Base-by-base conservation (phyloP, 2,888 invertebrate species). In the Acrobasis repandana region DNA sequence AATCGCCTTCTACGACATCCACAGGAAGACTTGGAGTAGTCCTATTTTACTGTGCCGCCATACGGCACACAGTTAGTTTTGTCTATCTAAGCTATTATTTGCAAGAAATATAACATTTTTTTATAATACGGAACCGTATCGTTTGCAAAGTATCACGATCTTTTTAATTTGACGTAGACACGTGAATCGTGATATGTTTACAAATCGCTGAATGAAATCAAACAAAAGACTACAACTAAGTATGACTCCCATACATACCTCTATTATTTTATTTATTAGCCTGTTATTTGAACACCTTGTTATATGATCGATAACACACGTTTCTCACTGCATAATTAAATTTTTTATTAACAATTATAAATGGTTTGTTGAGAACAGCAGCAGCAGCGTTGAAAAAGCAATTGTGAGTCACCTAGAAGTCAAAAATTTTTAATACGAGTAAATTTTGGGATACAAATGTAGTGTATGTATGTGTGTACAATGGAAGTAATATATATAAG, bases 341-440 rank as follows among this genome's bases (percentile, higher is more conserved):
- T 8, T 34, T 34, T 16, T 9, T 38, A 38, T 38, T 54, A 43
- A 14, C 54, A n/a, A 20, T 54, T 38, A 54, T 54, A 38, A 10
- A 54, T 38, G 16, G 20, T 54, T 54, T 54, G 54, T 54, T 54
- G 9, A 43, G 20, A 52, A 2, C 8, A 52, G 9, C 8, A 50
- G 28, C n/a, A 43, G 2, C 43, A n/a, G 43, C n/a, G 43, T 43
- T 43, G n/a, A 14, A 43, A 43, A n/a, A 43, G 4, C 14, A 14
- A n/a, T n/a, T n/a, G 1, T 14, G 43, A 14, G n/a, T 43, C 43
- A 14, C n/a, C n/a, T 43, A 2, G 0, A 11, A 1, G n/a, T 3
- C 1, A 43, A 43, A 43, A 43, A n/a, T 36, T 36, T 34, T 36
- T 2, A 9, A 10, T 36, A 36, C 9, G 2, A 36, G 36, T 10